phyloP scores from a whole-genome alignment of 2,113 vertebrate genomes.

The Hippocampus comes region DNA sequence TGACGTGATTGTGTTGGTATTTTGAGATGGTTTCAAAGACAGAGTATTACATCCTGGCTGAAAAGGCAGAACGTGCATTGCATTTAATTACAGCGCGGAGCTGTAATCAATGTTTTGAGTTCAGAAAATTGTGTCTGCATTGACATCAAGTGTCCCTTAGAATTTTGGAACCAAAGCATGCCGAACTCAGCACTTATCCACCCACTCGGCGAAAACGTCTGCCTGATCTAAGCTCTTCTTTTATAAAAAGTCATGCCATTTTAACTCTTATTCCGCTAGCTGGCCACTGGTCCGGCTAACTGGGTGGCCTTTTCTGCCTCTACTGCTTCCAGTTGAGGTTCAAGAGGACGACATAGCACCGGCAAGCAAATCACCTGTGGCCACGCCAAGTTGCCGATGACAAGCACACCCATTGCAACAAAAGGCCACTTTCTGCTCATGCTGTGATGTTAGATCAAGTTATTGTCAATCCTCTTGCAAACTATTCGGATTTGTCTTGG shows the following conservation, averaged over 20 bases:
- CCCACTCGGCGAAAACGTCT: neutral
- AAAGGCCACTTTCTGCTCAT: neutral
- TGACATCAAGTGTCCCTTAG: neutral
- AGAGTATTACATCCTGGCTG: neutral
- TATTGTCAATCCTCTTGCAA: neutral
- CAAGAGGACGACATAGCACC: constrained; percentile 26
- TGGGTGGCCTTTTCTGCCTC: constrained; percentile 40
- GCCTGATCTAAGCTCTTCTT: constrained; percentile 6
- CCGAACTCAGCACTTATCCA: constrained; percentile 4
- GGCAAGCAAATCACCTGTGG: constrained; percentile 28
- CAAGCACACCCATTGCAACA: neutral
- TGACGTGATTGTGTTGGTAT: no score
- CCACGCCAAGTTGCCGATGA: constrained; percentile 9
- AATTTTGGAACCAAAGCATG: neutral
- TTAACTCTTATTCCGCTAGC: constrained; percentile 21
- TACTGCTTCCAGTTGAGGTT: constrained; percentile 30
- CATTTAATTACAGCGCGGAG: neutral
- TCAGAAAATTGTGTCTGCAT: neutral
- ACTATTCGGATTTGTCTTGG: neutral
- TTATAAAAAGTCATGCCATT: constrained; percentile 2
- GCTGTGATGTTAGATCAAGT: neutral
- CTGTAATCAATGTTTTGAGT: neutral
- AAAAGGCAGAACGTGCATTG: neutral
- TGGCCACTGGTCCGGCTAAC: constrained; percentile 2
- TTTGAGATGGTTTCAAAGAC: neutral